Conservation (phyloP, 2,113 vertebrate genomes). For the Cheilinus undulatus region DNA sequence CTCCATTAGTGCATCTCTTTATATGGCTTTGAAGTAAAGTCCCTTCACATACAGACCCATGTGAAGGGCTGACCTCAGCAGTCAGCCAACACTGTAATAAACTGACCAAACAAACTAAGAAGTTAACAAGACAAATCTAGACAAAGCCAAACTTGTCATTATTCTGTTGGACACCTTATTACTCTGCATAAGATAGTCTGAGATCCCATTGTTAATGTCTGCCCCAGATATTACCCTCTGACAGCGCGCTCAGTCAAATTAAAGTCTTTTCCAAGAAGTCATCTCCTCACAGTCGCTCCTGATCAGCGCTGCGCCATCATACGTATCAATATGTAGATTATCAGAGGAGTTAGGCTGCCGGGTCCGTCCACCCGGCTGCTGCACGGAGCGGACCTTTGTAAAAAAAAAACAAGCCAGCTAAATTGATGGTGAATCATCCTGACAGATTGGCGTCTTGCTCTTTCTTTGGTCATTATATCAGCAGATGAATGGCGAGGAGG, state of each 20-base stretch:
- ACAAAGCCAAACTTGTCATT: not conserved
- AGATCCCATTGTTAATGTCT: not conserved
- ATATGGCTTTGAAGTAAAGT: too few relatives aligned
- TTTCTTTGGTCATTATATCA: constrained; percentile 68
- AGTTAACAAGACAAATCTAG: not conserved
- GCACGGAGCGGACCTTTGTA: constrained; percentile 37
- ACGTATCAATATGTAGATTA: constrained; percentile 55
- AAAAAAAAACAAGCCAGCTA: constrained; percentile 34
- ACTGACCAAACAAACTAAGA: not conserved
- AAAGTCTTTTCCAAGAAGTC: constrained; percentile 30
- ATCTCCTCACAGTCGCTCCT: constrained; percentile 27
- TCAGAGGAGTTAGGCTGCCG: constrained; percentile 13
- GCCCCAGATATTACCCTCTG: constrained; percentile 11
- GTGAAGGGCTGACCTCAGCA: too few relatives aligned
- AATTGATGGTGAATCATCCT: constrained; percentile 79
- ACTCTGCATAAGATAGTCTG: constrained; percentile 2
- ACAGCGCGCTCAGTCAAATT: constrained; percentile 30
- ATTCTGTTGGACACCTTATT: not conserved
- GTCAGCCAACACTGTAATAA: too few relatives aligned
- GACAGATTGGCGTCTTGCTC: constrained; percentile 68
- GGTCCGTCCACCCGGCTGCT: constrained; percentile 7
- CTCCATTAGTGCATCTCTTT: too few relatives aligned
- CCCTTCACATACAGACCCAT: too few relatives aligned
- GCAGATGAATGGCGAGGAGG: constrained; percentile 52
- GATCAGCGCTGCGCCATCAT: constrained; percentile 31